Conservation (phyloP, 1,140 invertebrate species). For the Pseudomyrmex gracilis region DNA sequence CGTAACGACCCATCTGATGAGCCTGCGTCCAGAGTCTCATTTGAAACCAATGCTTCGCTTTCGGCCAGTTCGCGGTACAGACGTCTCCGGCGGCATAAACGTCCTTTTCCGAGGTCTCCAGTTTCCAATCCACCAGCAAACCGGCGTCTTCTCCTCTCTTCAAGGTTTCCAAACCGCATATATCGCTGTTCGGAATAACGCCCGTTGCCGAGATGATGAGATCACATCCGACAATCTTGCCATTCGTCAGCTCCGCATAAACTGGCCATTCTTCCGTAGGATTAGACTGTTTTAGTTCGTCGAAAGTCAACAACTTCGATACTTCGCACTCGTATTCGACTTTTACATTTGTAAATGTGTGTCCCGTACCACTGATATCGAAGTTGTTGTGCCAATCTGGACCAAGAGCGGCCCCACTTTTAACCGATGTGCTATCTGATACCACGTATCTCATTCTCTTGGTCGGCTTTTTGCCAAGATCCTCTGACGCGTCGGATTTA, state of each 20-base stretch:
- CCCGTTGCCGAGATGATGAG: slow-evolving; percentile 98
- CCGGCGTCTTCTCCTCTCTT: slow-evolving; percentile 90
- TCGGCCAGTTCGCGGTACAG: slow-evolving; percentile 92
- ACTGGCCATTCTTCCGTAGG: slow-evolving; percentile 88
- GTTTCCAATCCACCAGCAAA: slow-evolving; percentile 93
- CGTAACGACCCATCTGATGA: slow-evolving; percentile 97
- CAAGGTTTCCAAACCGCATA: slow-evolving; percentile 86
- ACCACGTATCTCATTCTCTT: slow-evolving; percentile 90
- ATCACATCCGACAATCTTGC: slow-evolving; percentile 93
- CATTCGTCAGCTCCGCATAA: slow-evolving; percentile 91
- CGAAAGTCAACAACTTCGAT: slow-evolving; percentile 81
- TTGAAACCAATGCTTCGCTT: slow-evolving; percentile 96
- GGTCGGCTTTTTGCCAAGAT: slow-evolving; percentile 77
- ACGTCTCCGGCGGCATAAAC: slow-evolving; percentile 98
- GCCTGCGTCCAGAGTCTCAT: slow-evolving; percentile 99
- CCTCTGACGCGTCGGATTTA: slow-evolving; percentile 69
- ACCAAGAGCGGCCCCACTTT: slow-evolving; percentile 94
- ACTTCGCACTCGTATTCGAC: slow-evolving; percentile 92
- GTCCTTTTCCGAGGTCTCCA: slow-evolving; percentile 92
- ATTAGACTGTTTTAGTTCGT: slow-evolving; percentile 65
- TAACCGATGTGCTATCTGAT: slow-evolving; percentile 82
- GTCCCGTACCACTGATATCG: slow-evolving; percentile 87
- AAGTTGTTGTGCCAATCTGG: slow-evolving; percentile 96
- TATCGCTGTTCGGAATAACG: slow-evolving; percentile 90
- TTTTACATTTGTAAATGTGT: slow-evolving; percentile 82